phyloP scores from a whole-genome alignment of 1,140 invertebrate species.

The Phocides pigmalion region DNA sequence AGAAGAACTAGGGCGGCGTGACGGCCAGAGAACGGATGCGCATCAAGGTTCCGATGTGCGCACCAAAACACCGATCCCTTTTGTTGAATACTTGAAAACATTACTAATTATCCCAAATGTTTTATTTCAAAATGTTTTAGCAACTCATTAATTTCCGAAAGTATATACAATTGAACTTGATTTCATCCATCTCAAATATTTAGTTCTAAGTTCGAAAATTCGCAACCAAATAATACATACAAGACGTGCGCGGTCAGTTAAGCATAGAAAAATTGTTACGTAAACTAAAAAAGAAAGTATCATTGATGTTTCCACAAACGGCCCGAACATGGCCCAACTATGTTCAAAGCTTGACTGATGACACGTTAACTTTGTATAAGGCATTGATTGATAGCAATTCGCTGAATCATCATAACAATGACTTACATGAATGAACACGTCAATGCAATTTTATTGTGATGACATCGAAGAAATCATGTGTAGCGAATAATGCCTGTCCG shows the following conservation, averaged over 20 bases:
- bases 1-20: slow-evolving; percentile 60
- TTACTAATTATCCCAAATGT: too few species aligned
- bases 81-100: slow-evolving; percentile 1
- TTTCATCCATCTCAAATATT: slow-evolving; percentile 7
- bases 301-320: slow-evolving; percentile 18
- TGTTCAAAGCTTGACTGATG: slow-evolving; percentile 21
- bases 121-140: too few species aligned
- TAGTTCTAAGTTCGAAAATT: not conserved
- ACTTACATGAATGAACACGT: slow-evolving; percentile 14
- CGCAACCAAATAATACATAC: slow-evolving; percentile 34
- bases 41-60: slow-evolving; percentile 46
- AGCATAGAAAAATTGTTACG: slow-evolving; percentile 51
- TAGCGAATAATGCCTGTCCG: not conserved
- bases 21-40: slow-evolving; percentile 65
- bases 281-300: slow-evolving; percentile 51
- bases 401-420: slow-evolving; percentile 41
- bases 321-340: slow-evolving; percentile 9
- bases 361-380: slow-evolving; percentile 13
- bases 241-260: slow-evolving; percentile 43
- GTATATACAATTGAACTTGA: not conserved
- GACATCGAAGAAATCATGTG: slow-evolving; percentile 9
- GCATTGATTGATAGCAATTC: slow-evolving; percentile 24
- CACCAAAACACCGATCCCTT: slow-evolving; percentile 31
- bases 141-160: too few species aligned
- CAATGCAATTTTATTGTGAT: slow-evolving; percentile 9